Evolutionary conservation across 1,140 invertebrate species (phyloP), one percentile per base, ranked within the genome.

Genomic region (Achroia grisella): DNA sequence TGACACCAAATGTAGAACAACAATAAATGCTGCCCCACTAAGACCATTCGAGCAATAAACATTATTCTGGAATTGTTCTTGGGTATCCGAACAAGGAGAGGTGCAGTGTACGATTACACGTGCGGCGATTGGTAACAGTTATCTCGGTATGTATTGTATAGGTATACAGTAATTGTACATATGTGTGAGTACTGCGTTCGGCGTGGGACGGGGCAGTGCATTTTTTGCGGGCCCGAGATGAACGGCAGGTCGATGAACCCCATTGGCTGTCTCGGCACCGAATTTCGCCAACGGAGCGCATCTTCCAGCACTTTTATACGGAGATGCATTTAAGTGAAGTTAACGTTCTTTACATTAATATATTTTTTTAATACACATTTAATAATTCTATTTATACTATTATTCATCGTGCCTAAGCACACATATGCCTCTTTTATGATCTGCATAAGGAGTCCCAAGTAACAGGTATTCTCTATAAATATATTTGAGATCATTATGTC

Each of bases 141-240:
- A 54, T 56, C 49, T 58, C 45, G 47, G 48, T 53, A 40, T 60
- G 59, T 62, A 55, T 67, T 57, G 48, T 58, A 41, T 45, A 54
- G 54, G 49, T 52, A 55, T 45, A 44, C 27, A 52, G 49, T 36
- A 47, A 56, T 48, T 70, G 39, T 62, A 42, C 48, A 45, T 61
- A 47, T 74, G 78, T 78, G 70, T 70, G 77, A 62, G 69, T 57
- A 61, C 54, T 75, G 71, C 67, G 68, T 71, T 75, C 67, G 64
- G 63, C 13, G 70, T 78, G 77, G 76, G 77, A 76, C 74, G 66
- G 78, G 65, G 65, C 52, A 77, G 75, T 62, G 82, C 75, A 78
- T 82, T 85, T 85, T 85, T 85, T 85, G 78, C 75, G 68, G 64
- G 55, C 65, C 58, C 42, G 64, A 81, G 75, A 85, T 75, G 72